Conservation (phyloP, 2,797 vertebrate genomes). For the Caiman crocodilus region DNA sequence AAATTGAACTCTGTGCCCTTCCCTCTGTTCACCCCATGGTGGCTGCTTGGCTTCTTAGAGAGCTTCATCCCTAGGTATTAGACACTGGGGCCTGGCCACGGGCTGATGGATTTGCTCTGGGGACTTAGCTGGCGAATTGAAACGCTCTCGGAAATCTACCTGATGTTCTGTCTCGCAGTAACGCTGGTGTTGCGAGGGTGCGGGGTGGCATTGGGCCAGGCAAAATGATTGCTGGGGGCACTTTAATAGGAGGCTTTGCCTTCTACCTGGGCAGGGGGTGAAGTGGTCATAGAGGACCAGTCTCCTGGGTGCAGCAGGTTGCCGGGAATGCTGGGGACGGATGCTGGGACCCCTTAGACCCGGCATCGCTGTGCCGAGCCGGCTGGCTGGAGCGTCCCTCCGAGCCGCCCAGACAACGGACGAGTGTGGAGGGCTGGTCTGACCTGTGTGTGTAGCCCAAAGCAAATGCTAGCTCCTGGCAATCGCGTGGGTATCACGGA, state of each 20-base stretch:
- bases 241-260: too few relatives aligned
- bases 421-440: background rate
- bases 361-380: too few relatives aligned
- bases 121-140: background rate
- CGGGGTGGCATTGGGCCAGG: background rate
- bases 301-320: too few relatives aligned
- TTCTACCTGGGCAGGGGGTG: too few relatives aligned
- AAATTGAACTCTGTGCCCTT: background rate
- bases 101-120: background rate
- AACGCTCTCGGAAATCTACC: background rate
- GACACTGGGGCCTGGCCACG: background rate
- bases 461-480: too few relatives aligned
- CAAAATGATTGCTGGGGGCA: too few relatives aligned
- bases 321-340: too few relatives aligned
- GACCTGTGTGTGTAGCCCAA: background rate
- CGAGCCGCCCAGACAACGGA: background rate
- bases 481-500: background rate
- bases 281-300: too few relatives aligned
- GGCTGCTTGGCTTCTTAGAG: background rate
- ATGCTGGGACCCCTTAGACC: too few relatives aligned
- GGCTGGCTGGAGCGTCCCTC: too few relatives aligned
- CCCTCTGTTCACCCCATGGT: background rate
- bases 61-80: background rate
- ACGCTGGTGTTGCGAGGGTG: background rate
- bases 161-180: background rate